phyloP scores from a whole-genome alignment of 2,113 vertebrate species.

The Sisor rabdophorus region DNA sequence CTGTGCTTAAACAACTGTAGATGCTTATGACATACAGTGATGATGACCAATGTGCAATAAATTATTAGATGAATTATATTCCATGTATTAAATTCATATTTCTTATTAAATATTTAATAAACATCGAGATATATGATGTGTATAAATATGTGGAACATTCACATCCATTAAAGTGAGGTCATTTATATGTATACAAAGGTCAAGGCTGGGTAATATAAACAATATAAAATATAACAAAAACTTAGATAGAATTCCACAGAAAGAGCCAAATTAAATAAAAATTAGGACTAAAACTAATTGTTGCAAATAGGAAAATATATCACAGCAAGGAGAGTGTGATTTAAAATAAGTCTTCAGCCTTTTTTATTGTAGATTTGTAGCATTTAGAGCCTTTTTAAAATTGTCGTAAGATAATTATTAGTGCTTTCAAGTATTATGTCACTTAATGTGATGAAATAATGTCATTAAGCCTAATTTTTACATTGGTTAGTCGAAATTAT shows the following conservation, averaged over 20 bases:
- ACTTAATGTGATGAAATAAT: slow-evolving; percentile 6
- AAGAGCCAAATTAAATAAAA: background rate
- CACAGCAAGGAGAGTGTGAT: too few relatives aligned
- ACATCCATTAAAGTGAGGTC: background rate
- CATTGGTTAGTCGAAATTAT: background rate
- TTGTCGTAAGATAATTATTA: slow-evolving; percentile 4
- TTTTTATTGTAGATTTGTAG: slow-evolving; percentile 3
- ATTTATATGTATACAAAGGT: background rate
- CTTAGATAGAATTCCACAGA: background rate
- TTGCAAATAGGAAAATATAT: slow-evolving; percentile 1
- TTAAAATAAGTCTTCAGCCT: background rate
- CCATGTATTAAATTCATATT: slow-evolving; percentile 21
- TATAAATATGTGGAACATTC: slow-evolving; percentile 11
- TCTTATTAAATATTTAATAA: background rate
- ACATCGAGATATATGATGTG: background rate
- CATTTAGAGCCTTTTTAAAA: slow-evolving; percentile 5
- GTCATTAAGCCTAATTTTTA: background rate
- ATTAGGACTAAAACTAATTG: background rate
- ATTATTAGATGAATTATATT: slow-evolving; percentile 23
- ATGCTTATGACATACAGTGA: slow-evolving; percentile 8
- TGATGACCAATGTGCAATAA: slow-evolving; percentile 41
- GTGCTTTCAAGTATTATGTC: slow-evolving; percentile 24
- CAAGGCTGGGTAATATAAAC: background rate
- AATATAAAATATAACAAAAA: background rate
- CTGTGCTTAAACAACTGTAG: background rate